Percentiles rank a stretch among this genome's conserved stretches.
Evolutionary conservation across 2,797 vertebrate species (phyloP).

Genomic region (Adrianichthys oophorus): DNA sequence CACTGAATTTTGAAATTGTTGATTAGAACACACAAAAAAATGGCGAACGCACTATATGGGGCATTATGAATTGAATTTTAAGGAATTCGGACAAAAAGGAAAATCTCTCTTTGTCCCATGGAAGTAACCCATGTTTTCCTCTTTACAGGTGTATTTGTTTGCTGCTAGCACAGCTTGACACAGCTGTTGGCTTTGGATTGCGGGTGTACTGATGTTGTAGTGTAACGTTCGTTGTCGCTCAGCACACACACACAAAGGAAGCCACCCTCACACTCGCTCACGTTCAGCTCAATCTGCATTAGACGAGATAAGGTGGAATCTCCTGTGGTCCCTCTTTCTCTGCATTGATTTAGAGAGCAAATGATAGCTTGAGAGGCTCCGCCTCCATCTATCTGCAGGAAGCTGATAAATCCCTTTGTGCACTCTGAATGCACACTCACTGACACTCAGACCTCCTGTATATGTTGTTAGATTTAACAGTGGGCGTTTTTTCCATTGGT

Average conservation of each 20-base stretch:
- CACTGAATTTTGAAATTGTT: too few species aligned
- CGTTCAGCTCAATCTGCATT: conserved; percentile 36
- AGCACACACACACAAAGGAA: conserved; percentile 4
- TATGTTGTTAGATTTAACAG: conserved; percentile 14
- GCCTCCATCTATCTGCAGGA: conserved; percentile 55
- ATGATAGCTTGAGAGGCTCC: conserved; percentile 50
- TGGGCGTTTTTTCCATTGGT: conserved; percentile 46
- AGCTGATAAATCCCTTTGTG: conserved; percentile 64
- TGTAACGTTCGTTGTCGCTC: too few species aligned
- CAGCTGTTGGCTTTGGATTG: too few species aligned
- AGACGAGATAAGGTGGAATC: conserved; percentile 51
- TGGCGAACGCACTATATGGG: too few species aligned
- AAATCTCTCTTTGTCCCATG: too few species aligned
- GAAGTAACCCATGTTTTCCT: too few species aligned
- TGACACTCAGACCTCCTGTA: conserved; percentile 1
- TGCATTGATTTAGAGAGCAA: conserved; percentile 43
- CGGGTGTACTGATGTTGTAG: too few species aligned
- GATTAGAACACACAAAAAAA: too few species aligned
- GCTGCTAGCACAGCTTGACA: too few species aligned
- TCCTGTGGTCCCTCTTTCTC: conserved; percentile 43
- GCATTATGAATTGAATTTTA: too few species aligned
- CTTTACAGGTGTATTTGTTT: too few species aligned
- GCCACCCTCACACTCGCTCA: neutral
- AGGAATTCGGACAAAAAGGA: too few species aligned
- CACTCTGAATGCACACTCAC: conserved; percentile 11